A percentile compares a stretch with the other conserved stretches of the same genome.
These are phyloP conservation scores for Nebria brevicollis DNA, from an alignment of 2,888 invertebrate genomes.

Conservation along the genomic window DNA sequence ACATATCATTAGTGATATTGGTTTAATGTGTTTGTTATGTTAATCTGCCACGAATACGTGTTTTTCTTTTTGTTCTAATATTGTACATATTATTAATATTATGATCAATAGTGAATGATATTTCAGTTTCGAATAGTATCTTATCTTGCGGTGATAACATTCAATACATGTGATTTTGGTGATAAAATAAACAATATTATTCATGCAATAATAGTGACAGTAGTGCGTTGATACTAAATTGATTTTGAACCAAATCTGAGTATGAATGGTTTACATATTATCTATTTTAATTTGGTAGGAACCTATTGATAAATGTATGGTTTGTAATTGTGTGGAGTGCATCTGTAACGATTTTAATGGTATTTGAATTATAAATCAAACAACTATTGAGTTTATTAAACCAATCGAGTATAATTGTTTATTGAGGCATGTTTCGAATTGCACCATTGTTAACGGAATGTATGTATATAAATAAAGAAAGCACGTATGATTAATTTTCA, in stretches of 20 bases:
- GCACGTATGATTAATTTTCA: constrained; percentile 33
- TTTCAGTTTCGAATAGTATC: background rate
- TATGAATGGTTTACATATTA: background rate
- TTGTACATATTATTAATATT: background rate
- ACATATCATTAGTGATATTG: too few relatives aligned
- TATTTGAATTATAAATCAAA: background rate
- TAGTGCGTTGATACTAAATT: background rate
- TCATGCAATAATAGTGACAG: background rate
- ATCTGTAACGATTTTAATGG: too few relatives aligned
- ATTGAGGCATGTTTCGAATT: background rate
- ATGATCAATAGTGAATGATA: background rate
- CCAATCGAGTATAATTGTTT: background rate
- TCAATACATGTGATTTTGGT: background rate
- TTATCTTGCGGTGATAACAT: background rate
- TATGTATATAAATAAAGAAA: constrained; percentile 5
- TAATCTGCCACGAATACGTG: too few relatives aligned
- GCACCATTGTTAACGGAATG: background rate
- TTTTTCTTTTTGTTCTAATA: too few relatives aligned
- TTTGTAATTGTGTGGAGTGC: too few relatives aligned
- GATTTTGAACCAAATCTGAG: background rate
- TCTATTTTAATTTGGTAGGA: background rate
- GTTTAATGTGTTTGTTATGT: too few relatives aligned
- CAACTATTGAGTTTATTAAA: background rate
- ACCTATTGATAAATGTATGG: background rate
- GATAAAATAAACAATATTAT: background rate